Evolutionary conservation across 2,113 vertebrate genomes (phyloP).

Genomic region (Colistium nudipinnis): DNA sequence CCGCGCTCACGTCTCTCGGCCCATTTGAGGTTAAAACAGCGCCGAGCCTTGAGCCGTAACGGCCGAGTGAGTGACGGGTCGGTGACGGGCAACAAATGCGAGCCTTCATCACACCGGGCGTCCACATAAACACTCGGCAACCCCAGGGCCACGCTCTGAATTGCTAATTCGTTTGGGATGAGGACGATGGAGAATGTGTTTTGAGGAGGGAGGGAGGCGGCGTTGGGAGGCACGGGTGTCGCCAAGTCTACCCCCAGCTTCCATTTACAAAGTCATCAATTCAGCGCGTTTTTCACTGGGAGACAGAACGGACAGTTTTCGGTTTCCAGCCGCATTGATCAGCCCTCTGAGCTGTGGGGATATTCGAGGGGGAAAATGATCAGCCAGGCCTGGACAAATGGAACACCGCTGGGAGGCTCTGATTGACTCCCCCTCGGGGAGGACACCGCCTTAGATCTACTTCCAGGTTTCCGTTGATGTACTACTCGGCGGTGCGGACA

Average conservation of each 20-base stretch:
- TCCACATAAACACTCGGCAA: constrained; percentile 73
- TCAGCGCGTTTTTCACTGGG: constrained; percentile 66
- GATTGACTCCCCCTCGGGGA: constrained; percentile 70
- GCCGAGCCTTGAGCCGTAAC: constrained; percentile 52
- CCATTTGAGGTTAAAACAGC: constrained; percentile 61
- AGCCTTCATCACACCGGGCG: constrained; percentile 78
- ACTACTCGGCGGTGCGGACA: constrained; percentile 25
- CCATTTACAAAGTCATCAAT: constrained; percentile 74
- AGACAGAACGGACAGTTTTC: constrained; percentile 70
- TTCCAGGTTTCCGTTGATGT: constrained; percentile 48
- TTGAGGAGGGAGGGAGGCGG: constrained; percentile 22
- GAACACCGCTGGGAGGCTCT: constrained; percentile 66
- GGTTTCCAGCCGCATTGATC: constrained; percentile 78
- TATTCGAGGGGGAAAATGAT: constrained; percentile 76
- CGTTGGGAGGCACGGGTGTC: constrained; percentile 39
- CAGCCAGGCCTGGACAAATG: constrained; percentile 64
- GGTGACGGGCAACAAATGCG: constrained; percentile 82
- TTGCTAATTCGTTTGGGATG: constrained; percentile 76
- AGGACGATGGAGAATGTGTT: constrained; percentile 41
- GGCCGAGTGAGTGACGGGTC: constrained; percentile 74
- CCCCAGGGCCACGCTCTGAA: constrained; percentile 72
- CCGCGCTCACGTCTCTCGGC: constrained; percentile 44
- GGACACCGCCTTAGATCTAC: constrained; percentile 49
- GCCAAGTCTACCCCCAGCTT: constrained; percentile 43
- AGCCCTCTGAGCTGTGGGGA: constrained; percentile 64